Conservation (phyloP, 92 coral and sea anemone genomes). For the Palythoa grandis region DNA sequence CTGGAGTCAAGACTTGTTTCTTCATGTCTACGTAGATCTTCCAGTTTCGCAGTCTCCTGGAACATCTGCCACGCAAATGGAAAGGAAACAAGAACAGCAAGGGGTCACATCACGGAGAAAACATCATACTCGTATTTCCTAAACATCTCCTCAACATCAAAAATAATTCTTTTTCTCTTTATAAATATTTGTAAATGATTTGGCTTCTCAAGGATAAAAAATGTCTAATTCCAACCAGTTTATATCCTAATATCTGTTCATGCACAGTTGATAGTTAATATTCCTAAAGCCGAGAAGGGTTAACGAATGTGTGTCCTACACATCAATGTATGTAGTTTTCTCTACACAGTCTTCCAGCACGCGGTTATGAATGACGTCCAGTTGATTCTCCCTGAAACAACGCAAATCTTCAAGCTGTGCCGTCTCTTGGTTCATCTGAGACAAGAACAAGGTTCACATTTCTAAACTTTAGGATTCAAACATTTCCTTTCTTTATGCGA, state of each 20-base stretch:
- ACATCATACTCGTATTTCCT: neutral
- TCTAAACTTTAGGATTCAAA: conserved; percentile 15
- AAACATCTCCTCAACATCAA: conserved; percentile 27
- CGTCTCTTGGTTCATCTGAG: conserved; percentile 45
- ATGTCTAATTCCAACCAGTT: neutral
- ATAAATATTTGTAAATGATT: conserved; percentile 26
- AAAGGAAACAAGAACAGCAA: conserved; percentile 42
- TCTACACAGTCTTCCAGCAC: conserved; percentile 46
- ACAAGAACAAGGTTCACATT: conserved; percentile 43
- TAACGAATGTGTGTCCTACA: conserved; percentile 24
- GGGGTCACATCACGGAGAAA: conserved; percentile 24
- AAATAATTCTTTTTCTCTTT: conserved; percentile 24
- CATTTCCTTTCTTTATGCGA: neutral
- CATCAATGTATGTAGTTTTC: conserved; percentile 41
- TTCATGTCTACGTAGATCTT: conserved; percentile 30
- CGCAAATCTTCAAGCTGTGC: conserved; percentile 22
- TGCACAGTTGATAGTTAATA: conserved; percentile 7
- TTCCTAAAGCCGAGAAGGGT: neutral
- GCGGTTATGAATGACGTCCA: conserved; percentile 45
- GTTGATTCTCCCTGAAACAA: conserved; percentile 28
- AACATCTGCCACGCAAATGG: conserved; percentile 45
- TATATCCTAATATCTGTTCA: neutral
- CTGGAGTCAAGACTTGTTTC: conserved; percentile 45
- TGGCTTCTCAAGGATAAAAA: conserved; percentile 5
- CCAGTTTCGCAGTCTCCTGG: conserved; percentile 46